Conservation (phyloP, 2,888 invertebrate species). For the Sinhomidia bicolor region DNA sequence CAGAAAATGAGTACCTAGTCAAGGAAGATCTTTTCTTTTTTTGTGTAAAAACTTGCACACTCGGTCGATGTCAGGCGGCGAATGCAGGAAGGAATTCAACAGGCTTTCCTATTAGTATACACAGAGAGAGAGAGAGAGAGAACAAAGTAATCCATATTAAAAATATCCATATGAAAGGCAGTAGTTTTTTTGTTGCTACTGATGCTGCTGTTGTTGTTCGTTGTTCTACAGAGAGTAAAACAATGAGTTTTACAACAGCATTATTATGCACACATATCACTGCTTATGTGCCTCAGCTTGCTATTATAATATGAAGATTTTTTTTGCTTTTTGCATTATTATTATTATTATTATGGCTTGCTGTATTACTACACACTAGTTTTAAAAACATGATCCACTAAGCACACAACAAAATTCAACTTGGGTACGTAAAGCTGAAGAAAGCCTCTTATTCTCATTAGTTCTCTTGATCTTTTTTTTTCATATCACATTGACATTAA, state of each 20-base stretch:
- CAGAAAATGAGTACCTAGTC: no score
- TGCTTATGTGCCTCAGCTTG: no score
- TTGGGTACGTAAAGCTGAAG: neutral
- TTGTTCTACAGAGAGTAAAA: no score
- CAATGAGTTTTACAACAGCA: no score
- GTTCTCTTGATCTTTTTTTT: neutral
- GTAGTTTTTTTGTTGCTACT: neutral
- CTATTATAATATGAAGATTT: neutral
- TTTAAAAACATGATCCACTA: neutral
- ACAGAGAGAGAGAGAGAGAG: no score
- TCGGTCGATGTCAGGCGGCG: constrained; percentile 41
- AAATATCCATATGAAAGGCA: neutral
- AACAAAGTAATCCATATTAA: constrained; percentile 10
- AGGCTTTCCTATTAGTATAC: constrained; percentile 51
- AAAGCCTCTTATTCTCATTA: constrained; percentile 4
- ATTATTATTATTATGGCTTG: neutral
- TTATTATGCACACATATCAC: no score
- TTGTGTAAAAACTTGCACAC: constrained; percentile 25
- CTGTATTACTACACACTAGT: neutral
- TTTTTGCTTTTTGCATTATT: constrained; percentile 15
- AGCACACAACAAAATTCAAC: neutral
- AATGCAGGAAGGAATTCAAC: constrained; percentile 55
- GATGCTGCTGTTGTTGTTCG: neutral
- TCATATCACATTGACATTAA: constrained; percentile 57
- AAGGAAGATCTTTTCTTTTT: neutral